A percentile compares a stretch with the other conserved stretches of the same genome.
These are phyloP conservation scores for Zaprionus capensis DNA, from an alignment of 1,140 invertebrate genomes.

Conservation along the genomic window DNA sequence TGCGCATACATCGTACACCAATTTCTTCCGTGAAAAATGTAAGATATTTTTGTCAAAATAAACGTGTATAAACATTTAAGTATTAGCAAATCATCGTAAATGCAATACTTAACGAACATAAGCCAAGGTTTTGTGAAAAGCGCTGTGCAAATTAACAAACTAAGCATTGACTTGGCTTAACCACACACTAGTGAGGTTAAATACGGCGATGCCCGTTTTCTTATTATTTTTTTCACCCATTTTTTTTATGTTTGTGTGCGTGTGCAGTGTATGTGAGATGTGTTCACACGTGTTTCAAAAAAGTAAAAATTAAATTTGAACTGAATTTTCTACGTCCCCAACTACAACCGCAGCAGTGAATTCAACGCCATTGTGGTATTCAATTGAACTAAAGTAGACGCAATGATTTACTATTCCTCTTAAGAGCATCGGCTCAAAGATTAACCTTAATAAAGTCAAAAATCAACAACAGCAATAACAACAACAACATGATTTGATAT, in stretches of 20 bases:
- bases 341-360: slow-evolving; percentile 55
- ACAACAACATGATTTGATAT: background rate
- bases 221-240: slow-evolving; percentile 4
- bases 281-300: slow-evolving; percentile 61
- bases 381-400: slow-evolving; percentile 58
- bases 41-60: slow-evolving; percentile 62
- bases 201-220: slow-evolving; percentile 45
- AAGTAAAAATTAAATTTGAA: slow-evolving; percentile 27
- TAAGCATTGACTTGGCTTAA: slow-evolving; percentile 17
- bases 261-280: slow-evolving; percentile 35
- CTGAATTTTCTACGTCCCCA: slow-evolving; percentile 36
- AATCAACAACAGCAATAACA: slow-evolving; percentile 65
- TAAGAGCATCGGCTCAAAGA: slow-evolving; percentile 53
- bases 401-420: slow-evolving; percentile 58
- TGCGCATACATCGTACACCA: slow-evolving; percentile 81
- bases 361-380: slow-evolving; percentile 56
- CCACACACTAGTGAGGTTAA: slow-evolving; percentile 71
- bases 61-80: slow-evolving; percentile 45
- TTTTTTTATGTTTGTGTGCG: slow-evolving; percentile 41
- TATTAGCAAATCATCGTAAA: slow-evolving; percentile 29
- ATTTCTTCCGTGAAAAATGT: slow-evolving; percentile 83
- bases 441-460: slow-evolving; percentile 55
- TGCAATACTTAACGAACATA: slow-evolving; percentile 17
- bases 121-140: slow-evolving; percentile 42
- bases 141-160: slow-evolving; percentile 23